Percentiles rank a stretch among this genome's conserved stretches.
Evolutionary conservation across 2,113 vertebrate species (phyloP).

Genomic region (Empidonax alnorum): DNA sequence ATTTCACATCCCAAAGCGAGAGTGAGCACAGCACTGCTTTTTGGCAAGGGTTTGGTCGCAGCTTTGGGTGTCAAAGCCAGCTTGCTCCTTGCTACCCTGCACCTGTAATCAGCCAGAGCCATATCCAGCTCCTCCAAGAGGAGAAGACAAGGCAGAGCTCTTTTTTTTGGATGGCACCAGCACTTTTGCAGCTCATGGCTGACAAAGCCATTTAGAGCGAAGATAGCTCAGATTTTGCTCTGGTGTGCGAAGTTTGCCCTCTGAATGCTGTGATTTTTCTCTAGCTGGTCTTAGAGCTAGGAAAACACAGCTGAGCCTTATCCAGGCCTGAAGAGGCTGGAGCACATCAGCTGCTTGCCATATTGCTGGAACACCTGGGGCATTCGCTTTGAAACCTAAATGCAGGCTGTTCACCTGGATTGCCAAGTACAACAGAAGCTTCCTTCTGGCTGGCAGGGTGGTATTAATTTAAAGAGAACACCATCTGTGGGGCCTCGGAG

Average conservation of each 20-base stretch:
- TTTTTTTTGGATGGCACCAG: neutral
- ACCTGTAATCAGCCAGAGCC: neutral
- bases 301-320: slow-evolving; percentile 43
- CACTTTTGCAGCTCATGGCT: neutral
- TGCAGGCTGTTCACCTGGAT: slow-evolving; percentile 74
- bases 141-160: neutral
- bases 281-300: slow-evolving; percentile 32
- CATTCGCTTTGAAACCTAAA: slow-evolving; percentile 64
- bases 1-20: neutral
- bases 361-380: slow-evolving; percentile 75
- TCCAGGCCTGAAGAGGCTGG: slow-evolving; percentile 31
- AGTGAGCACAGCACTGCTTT: neutral
- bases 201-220: neutral
- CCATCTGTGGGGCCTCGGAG: slow-evolving; percentile 55
- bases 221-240: slow-evolving; percentile 30
- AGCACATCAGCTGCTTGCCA: slow-evolving; percentile 64
- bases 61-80: neutral
- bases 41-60: neutral
- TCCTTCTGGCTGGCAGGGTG: slow-evolving; percentile 25
- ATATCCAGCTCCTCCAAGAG: neutral
- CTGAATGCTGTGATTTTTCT: slow-evolving; percentile 53
- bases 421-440: slow-evolving; percentile 75
- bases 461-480: slow-evolving; percentile 21
- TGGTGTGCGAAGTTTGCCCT: neutral
- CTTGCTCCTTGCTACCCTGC: neutral